A percentile compares a stretch with the other conserved stretches of the same genome.
These are phyloP conservation scores for Hofmannophila pseudospretella DNA, from an alignment of 2,888 invertebrate species.

Conservation along the genomic window DNA sequence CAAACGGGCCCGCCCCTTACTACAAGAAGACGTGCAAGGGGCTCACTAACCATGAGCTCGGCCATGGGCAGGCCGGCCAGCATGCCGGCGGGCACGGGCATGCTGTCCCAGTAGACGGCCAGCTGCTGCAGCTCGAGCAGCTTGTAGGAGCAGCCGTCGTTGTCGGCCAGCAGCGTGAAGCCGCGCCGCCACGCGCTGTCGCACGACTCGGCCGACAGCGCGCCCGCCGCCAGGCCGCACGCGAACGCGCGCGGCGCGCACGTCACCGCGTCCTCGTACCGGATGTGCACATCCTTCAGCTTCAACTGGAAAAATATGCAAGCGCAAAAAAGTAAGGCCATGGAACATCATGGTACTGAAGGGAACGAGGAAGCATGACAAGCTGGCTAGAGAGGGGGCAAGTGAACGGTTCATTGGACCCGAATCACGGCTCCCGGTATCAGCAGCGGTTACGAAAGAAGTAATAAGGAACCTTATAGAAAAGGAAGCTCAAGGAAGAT, in stretches of 20 bases:
- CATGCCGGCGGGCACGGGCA: slow-evolving; percentile 75
- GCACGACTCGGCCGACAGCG: slow-evolving; percentile 94
- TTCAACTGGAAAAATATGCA: too few species aligned
- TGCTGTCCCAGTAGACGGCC: slow-evolving; percentile 93
- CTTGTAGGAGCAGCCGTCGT: slow-evolving; percentile 86
- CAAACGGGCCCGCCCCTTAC: too few species aligned
- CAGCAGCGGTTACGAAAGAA: too few species aligned
- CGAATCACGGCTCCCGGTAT: too few species aligned
- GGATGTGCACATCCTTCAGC: slow-evolving; percentile 95
- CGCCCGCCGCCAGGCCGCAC: slow-evolving; percentile 91
- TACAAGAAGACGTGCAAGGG: too few species aligned
- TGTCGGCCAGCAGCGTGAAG: slow-evolving; percentile 80
- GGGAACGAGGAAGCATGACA: too few species aligned
- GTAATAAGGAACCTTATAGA: too few species aligned
- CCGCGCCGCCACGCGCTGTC: slow-evolving; percentile 91
- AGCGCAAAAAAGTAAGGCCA: too few species aligned
- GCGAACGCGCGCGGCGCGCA: slow-evolving; percentile 85
- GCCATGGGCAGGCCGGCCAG: slow-evolving; percentile 81
- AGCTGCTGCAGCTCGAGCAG: slow-evolving; percentile 92
- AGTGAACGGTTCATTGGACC: too few species aligned
- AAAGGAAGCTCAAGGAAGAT: too few species aligned
- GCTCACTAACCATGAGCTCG: slow-evolving; percentile 84
- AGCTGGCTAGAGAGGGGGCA: too few species aligned
- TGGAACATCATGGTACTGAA: too few species aligned
- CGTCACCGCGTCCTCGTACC: slow-evolving; percentile 93